Evolutionary conservation across 2,888 invertebrate species (phyloP).

Genomic region (Automeris io): DNA sequence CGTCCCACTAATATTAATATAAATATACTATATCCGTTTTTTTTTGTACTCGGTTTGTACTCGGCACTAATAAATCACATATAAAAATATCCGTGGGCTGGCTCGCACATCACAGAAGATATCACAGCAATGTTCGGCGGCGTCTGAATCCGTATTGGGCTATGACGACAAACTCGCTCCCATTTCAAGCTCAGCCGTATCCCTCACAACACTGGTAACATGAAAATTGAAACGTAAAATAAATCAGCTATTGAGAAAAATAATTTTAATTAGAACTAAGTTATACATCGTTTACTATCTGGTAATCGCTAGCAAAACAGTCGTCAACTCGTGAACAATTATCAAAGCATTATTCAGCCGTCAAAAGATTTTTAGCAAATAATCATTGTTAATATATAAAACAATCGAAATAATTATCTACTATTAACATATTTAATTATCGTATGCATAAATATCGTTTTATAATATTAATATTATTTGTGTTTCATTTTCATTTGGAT

Average conservation of each 20-base stretch:
- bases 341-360: too few relatives aligned
- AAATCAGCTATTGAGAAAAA: too few relatives aligned
- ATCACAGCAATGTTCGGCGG: constrained; percentile 69
- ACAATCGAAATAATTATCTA: too few relatives aligned
- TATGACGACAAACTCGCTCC: constrained; percentile 19
- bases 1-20: constrained; percentile 47
- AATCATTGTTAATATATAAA: too few relatives aligned
- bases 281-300: neutral
- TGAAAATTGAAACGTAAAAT: constrained; percentile 16
- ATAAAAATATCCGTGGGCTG: constrained; percentile 71
- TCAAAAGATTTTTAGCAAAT: too few relatives aligned
- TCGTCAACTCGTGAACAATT: too few relatives aligned
- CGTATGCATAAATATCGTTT: too few relatives aligned
- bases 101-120: constrained; percentile 70
- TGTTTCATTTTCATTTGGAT: too few relatives aligned
- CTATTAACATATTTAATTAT: too few relatives aligned
- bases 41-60: constrained; percentile 77
- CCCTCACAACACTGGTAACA: constrained; percentile 15
- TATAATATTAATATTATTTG: too few relatives aligned
- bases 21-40: constrained; percentile 63
- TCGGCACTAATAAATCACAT: constrained; percentile 76
- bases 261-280: too few relatives aligned
- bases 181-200: constrained; percentile 16
- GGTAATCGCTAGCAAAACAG: too few relatives aligned
- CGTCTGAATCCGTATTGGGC: constrained; percentile 42